phyloP scores from a whole-genome alignment of 1,140 invertebrate genomes.

The Drosophila bifasciata region DNA sequence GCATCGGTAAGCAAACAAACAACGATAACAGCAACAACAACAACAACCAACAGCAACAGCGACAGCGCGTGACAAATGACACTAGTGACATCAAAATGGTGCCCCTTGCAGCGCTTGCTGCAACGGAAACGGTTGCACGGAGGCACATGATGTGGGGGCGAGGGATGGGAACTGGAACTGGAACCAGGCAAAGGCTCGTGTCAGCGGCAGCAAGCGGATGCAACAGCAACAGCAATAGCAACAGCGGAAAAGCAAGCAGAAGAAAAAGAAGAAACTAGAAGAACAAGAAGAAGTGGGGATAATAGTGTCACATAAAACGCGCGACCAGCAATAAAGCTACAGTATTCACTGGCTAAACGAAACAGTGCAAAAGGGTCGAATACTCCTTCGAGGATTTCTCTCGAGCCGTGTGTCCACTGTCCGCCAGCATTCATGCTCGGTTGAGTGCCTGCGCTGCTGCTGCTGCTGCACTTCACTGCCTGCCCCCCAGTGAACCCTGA shows the following conservation, averaged over 20 bases:
- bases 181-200: slow-evolving; percentile 29
- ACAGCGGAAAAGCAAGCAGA: slow-evolving; percentile 66
- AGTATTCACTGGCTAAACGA: slow-evolving; percentile 13
- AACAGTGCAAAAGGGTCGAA: neutral
- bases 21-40: slow-evolving; percentile 22
- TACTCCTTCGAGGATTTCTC: neutral
- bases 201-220: slow-evolving; percentile 66
- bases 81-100: slow-evolving; percentile 72
- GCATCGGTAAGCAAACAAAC: slow-evolving; percentile 57
- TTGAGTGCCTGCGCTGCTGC: slow-evolving; percentile 24
- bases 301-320: slow-evolving; percentile 52
- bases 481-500: neutral
- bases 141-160: slow-evolving; percentile 12
- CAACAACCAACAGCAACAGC: slow-evolving; percentile 23
- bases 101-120: slow-evolving; percentile 42
- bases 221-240: slow-evolving; percentile 69
- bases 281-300: slow-evolving; percentile 19
- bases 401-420: slow-evolving; percentile 19
- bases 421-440: slow-evolving; percentile 17
- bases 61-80: slow-evolving; percentile 77
- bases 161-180: slow-evolving; percentile 2
- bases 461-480: neutral
- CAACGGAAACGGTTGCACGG: slow-evolving; percentile 57
- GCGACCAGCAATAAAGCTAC: slow-evolving; percentile 32
- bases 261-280: slow-evolving; percentile 32